These are phyloP conservation scores for Paedocypris micromegethes DNA, from an alignment of 2,797 vertebrate genomes.

Conservation along the genomic window DNA sequence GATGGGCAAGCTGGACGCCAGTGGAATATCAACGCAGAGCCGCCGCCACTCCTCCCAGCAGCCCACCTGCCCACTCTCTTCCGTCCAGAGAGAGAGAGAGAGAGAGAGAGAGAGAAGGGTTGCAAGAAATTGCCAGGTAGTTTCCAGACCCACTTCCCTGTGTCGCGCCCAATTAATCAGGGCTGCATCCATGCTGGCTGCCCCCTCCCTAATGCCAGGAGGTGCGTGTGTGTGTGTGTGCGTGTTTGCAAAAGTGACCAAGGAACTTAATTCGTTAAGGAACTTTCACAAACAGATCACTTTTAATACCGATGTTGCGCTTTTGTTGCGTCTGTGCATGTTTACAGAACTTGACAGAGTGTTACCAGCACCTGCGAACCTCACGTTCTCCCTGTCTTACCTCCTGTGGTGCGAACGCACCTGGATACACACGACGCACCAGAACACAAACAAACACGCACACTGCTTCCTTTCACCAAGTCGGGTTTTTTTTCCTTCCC, in stretches of 20 bases:
- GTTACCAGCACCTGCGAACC: constrained; percentile 66
- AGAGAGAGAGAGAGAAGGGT: constrained; percentile 39
- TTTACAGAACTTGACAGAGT: constrained; percentile 41
- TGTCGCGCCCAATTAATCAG: constrained; percentile 79
- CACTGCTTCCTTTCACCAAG: constrained; percentile 7
- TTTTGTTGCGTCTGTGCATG: constrained; percentile 30
- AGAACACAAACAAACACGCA: constrained; percentile 2
- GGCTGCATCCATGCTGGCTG: constrained; percentile 74
- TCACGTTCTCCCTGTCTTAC: constrained; percentile 57
- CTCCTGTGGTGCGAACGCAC: constrained; percentile 64
- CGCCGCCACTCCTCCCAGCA: constrained; percentile 67
- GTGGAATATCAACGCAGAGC: constrained; percentile 76
- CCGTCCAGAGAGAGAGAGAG: constrained; percentile 60
- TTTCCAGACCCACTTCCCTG: constrained; percentile 78
- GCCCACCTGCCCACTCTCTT: constrained; percentile 73
- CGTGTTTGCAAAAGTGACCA: constrained; percentile 18
- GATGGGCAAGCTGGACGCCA: constrained; percentile 71
- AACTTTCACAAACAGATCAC: neutral
- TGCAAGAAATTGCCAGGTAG: constrained; percentile 77
- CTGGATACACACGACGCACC: constrained; percentile 54
- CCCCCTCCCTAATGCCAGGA: constrained; percentile 52
- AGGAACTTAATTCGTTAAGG: constrained; percentile 20
- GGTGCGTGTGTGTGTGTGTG: constrained; percentile 30
- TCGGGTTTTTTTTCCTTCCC: constrained; percentile 19
- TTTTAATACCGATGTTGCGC: neutral